Evolutionary conservation across 2,888 invertebrate species (phyloP), one percentile per base, ranked within the genome.

Genomic region (Tetragnatha montana): DNA sequence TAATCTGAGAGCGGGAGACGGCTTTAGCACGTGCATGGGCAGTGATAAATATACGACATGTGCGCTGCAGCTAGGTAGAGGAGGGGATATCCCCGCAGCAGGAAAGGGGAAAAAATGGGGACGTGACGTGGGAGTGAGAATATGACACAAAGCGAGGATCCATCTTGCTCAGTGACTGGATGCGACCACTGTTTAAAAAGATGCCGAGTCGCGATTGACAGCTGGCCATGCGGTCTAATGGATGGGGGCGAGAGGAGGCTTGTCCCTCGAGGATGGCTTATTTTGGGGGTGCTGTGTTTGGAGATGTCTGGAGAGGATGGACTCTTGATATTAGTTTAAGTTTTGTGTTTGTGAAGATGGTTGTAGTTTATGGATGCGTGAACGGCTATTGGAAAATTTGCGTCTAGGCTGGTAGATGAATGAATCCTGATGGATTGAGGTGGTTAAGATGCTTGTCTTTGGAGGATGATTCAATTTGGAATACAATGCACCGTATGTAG

Each of bases 11-110:
- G 79, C 10, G 85, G 35, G 47, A 51, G 49, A 51, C 17, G 50
- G 71, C 79, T 85, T 85, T 85, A 85, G 85, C 85, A 85, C 78
- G 79, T 85, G 85, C 78, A 85, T 73, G 71, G 71, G 22, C 17
- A 12, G 51, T 50, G 71, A 76, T 50, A 85, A 85, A 85, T 82
- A 74, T 74, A 82, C 74, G 73, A 74, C 82, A 74, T 60, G 71
- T 47, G 60, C 14, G 60, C 35, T 35, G 35, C n/a, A n/a, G n/a
- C 35, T 35, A 35, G 60, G 60, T 60, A 17, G 60, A 17, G 60
- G 10, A 17, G 60, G 60, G 60, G 60, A 49, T 49, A 6, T 22
- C 49, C 22, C 73, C 51, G 70, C 70, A 71, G 51, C 71, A 35
- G 22, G 49, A 85, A 69, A 82, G 73, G 73, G 35, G 51, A 79